These are phyloP conservation scores for Drosophila demipolita DNA, from an alignment of 2,888 invertebrate genomes.

Conservation along the genomic window DNA sequence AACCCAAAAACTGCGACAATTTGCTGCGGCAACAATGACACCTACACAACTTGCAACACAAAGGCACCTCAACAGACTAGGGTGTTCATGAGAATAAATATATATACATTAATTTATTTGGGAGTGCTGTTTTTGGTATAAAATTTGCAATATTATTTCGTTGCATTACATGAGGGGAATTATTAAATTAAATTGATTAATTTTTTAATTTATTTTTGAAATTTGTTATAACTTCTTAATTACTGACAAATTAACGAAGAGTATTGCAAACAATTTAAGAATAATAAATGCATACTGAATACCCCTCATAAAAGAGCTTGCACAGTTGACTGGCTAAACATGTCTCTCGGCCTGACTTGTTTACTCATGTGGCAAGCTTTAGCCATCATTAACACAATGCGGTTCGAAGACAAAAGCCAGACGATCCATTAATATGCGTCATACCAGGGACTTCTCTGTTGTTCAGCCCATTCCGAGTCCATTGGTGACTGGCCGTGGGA, in stretches of 20 bases:
- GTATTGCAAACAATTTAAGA: not conserved
- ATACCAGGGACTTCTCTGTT: constrained; percentile 12
- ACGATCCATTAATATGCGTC: constrained; percentile 70
- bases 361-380: constrained; percentile 50
- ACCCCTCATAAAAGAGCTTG: not conserved
- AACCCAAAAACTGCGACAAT: constrained; percentile 19
- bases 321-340: constrained; percentile 18
- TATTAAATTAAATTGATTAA: not conserved
- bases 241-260: not conserved
- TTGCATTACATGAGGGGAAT: not conserved
- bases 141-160: not conserved
- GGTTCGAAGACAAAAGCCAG: constrained; percentile 39
- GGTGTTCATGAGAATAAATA: not conserved
- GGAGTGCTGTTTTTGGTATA: not conserved
- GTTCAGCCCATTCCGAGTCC: not conserved
- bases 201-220: not conserved
- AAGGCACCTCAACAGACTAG: not conserved
- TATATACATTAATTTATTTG: not conserved
- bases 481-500: constrained; percentile 37
- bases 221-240: not conserved
- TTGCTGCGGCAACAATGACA: constrained; percentile 27
- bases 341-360: constrained; percentile 17
- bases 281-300: not conserved
- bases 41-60: constrained; percentile 36
- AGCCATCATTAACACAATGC: constrained; percentile 31